These are phyloP conservation scores for Drosophila paulistorum DNA, from an alignment of 1,140 invertebrate genomes.

Conservation along the genomic window DNA sequence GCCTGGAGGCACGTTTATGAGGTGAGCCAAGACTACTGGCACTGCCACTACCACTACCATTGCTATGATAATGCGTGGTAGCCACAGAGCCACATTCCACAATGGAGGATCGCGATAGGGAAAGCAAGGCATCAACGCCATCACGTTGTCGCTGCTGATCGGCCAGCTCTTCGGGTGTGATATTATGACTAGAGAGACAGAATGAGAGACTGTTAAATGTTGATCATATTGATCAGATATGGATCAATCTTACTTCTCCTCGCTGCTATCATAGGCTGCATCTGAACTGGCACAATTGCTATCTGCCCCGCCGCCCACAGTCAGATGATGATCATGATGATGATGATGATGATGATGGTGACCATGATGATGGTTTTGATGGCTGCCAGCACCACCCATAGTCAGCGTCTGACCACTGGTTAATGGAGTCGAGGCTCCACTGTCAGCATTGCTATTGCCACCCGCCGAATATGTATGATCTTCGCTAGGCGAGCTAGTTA, in stretches of 20 bases:
- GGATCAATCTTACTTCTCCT: constrained; percentile 83
- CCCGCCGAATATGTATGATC: constrained; percentile 90
- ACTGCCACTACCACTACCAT: constrained; percentile 51
- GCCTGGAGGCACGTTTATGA: constrained; percentile 76
- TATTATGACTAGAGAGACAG: constrained; percentile 60
- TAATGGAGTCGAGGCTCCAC: constrained; percentile 75
- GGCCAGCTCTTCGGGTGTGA: constrained; percentile 85
- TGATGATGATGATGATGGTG: constrained; percentile 12
- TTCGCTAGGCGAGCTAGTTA: constrained; percentile 89
- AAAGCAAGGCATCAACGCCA: constrained; percentile 90
- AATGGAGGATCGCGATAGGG: constrained; percentile 71
- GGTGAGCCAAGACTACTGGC: constrained; percentile 74
- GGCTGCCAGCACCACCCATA: not conserved
- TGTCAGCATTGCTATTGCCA: constrained; percentile 76
- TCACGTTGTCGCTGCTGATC: constrained; percentile 91
- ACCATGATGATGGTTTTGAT: not conserved
- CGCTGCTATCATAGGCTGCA: constrained; percentile 84
- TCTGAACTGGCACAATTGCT: constrained; percentile 83
- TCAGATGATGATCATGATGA: constrained; percentile 14
- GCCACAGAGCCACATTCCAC: constrained; percentile 64
- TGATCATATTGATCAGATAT: not conserved
- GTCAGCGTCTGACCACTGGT: constrained; percentile 43
- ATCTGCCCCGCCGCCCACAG: constrained; percentile 40
- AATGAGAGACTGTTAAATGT: not conserved
- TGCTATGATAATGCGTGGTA: constrained; percentile 63